phyloP scores from a whole-genome alignment of 2,888 invertebrate species.

The Sinelater perroti region DNA sequence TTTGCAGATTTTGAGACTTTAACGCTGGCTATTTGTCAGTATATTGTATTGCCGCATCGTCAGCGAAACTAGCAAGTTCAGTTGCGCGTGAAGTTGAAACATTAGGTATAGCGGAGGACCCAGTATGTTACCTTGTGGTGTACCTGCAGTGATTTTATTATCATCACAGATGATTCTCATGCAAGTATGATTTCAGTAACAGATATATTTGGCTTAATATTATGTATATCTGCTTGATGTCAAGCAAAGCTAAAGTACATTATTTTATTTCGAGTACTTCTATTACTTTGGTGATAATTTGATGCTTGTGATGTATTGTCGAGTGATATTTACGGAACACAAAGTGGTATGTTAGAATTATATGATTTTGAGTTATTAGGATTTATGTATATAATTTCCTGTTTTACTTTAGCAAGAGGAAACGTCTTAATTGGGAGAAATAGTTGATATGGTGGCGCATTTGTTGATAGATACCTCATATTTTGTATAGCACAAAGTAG shows the following conservation, averaged over 20 bases:
- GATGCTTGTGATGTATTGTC: neutral
- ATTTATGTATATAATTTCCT: neutral
- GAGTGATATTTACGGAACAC: neutral
- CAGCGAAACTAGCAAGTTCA: neutral
- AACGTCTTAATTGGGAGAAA: no score
- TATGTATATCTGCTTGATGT: neutral
- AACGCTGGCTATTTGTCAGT: neutral
- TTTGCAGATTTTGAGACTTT: neutral
- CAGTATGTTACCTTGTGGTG: neutral
- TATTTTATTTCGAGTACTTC: neutral
- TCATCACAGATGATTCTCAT: neutral
- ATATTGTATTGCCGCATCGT: neutral
- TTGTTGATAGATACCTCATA: neutral
- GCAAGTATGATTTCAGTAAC: neutral
- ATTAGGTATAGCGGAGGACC: neutral
- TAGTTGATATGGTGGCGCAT: neutral
- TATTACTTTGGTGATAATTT: neutral
- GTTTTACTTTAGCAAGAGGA: no score
- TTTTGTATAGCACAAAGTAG: neutral
- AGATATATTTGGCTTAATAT: neutral
- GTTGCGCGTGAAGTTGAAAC: neutral
- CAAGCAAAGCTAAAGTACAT: neutral
- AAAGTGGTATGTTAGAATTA: neutral
- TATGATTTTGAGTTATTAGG: neutral
- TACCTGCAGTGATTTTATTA: neutral